Conservation (phyloP, 2,797 vertebrate genomes). For the Neopelma chrysocephalum region DNA sequence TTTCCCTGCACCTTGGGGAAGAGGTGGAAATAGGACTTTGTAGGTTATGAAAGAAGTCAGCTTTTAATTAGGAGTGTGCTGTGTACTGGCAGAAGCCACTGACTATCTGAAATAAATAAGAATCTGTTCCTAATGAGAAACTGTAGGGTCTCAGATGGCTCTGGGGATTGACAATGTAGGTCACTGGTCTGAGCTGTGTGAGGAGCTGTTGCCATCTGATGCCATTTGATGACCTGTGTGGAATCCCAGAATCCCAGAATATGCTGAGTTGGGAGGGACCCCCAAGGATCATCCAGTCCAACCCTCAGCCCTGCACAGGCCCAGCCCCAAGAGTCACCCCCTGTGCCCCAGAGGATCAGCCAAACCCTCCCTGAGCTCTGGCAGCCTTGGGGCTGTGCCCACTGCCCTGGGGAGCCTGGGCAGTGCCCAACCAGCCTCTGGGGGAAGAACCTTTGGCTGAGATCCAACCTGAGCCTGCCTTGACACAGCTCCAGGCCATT, state of each 20-base stretch:
- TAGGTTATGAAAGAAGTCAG: slow-evolving; percentile 50
- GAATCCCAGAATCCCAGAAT: background rate
- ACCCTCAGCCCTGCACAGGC: background rate
- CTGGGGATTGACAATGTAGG: slow-evolving; percentile 34
- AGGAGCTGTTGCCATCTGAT: background rate
- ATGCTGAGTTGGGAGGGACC: background rate
- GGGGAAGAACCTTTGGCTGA: background rate
- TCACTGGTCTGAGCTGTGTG: slow-evolving; percentile 9
- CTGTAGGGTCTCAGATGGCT: slow-evolving; percentile 1
- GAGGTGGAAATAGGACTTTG: slow-evolving; percentile 54
- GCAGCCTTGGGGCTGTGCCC: background rate
- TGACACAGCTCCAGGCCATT: background rate
- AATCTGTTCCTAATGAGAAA: slow-evolving; percentile 60
- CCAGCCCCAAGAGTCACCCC: background rate
- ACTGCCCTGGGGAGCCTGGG: background rate
- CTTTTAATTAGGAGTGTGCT: slow-evolving; percentile 49
- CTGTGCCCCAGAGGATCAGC: no score
- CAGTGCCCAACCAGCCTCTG: background rate
- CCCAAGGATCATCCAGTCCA: background rate
- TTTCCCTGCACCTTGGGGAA: slow-evolving; percentile 25
- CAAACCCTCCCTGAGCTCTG: no score
- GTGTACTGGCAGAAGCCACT: slow-evolving; percentile 46
- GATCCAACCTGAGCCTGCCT: background rate
- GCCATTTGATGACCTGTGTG: background rate
- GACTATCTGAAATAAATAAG: slow-evolving; percentile 54